Evolutionary conservation across 1,140 invertebrate species (phyloP).

Genomic region (Rhynchophorus ferrugineus): DNA sequence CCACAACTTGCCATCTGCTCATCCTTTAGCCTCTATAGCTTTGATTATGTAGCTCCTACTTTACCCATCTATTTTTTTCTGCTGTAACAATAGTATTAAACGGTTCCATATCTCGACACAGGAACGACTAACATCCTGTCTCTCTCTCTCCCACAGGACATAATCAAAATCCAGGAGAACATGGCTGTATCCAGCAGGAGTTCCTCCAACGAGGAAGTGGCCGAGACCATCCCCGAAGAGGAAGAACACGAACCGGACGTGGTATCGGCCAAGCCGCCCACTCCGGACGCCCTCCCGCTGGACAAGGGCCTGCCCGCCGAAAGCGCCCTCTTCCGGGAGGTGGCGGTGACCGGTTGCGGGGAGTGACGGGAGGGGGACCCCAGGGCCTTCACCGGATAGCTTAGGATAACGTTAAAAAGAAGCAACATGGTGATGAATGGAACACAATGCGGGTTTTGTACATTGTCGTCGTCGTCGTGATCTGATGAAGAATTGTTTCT

Average conservation of each 20-base stretch:
- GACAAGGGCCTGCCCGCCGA: constrained; percentile 31
- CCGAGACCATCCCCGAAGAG: constrained; percentile 36
- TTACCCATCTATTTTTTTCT: too few relatives aligned
- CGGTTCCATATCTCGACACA: too few relatives aligned
- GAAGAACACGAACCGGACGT: constrained; percentile 30
- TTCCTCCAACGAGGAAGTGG: constrained; percentile 32
- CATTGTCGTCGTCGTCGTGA: not conserved
- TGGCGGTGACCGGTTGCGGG: constrained; percentile 34
- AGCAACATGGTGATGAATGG: constrained; percentile 19
- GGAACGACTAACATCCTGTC: too few relatives aligned
- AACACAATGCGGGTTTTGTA: constrained; percentile 19
- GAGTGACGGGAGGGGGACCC: constrained; percentile 20
- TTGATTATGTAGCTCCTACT: too few relatives aligned
- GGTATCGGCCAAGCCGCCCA: constrained; percentile 14
- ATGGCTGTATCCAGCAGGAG: constrained; percentile 21
- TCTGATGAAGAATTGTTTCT: constrained; percentile 7
- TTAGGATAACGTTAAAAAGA: too few relatives aligned
- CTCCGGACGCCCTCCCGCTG: constrained; percentile 19
- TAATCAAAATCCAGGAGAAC: constrained; percentile 22
- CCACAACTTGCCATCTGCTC: too few relatives aligned
- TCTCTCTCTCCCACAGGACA: too few relatives aligned
- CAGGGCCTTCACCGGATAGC: too few relatives aligned
- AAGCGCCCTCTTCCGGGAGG: constrained; percentile 33
- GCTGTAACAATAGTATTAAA: too few relatives aligned
- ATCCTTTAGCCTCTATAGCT: too few relatives aligned